phyloP scores from a whole-genome alignment of 2,797 vertebrate genomes.

The Enteromius fasciolatus region DNA sequence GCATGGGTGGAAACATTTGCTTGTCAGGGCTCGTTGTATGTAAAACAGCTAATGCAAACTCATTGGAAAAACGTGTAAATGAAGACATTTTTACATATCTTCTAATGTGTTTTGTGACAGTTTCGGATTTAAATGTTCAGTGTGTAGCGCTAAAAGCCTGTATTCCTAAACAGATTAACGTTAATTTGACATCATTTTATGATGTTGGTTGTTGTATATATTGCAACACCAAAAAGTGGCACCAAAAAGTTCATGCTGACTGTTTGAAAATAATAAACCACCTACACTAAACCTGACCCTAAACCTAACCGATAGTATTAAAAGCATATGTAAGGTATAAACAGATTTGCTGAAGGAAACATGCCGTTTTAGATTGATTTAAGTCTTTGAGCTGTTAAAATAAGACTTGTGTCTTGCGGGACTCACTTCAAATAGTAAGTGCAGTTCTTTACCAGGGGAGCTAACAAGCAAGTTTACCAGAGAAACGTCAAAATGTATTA shows the following conservation, averaged over 20 bases:
- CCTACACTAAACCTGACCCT: not conserved
- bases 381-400: not conserved
- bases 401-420: not conserved
- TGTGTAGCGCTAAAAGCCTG: not conserved
- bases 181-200: not conserved
- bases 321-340: not conserved
- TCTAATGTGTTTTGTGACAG: not conserved
- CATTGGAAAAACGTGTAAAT: not conserved
- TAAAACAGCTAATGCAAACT: not conserved
- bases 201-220: not conserved
- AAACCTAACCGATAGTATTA: not conserved
- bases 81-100: not conserved
- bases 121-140: not conserved
- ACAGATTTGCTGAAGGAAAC: not conserved
- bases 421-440: no score
- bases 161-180: not conserved
- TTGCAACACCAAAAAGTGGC: no score
- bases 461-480: not conserved
- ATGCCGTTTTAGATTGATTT: not conserved
- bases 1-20: not conserved
- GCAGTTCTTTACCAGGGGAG: not conserved
- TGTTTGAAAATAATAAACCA: not conserved
- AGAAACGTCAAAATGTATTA: not conserved
- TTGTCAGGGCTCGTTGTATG: not conserved
- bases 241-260: not conserved